Evolutionary conservation across 2,797 vertebrate species (phyloP).

Genomic region (Trichosurus vulpecula): DNA sequence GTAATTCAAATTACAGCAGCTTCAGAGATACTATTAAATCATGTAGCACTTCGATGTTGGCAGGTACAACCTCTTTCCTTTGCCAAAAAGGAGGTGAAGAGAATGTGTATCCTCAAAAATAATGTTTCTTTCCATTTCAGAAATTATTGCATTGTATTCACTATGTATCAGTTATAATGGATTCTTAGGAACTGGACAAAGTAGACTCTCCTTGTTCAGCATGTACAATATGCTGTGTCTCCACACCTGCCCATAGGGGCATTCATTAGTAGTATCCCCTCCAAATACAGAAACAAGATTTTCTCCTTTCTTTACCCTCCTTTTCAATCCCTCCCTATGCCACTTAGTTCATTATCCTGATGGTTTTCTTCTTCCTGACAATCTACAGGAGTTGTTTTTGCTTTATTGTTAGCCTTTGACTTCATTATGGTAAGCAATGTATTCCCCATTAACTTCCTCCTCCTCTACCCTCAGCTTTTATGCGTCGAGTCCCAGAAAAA

Average conservation of each 20-base stretch:
- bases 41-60: not conserved
- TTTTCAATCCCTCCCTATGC: not conserved
- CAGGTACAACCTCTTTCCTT: conserved; percentile 14
- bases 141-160: conserved; percentile 25
- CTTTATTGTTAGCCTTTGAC: not conserved
- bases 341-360: not conserved
- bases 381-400: not conserved
- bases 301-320: not conserved
- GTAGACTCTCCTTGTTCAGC: not conserved
- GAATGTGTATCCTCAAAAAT: not conserved
- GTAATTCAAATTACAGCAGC: conserved; percentile 39
- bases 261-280: not conserved
- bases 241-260: not conserved
- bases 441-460: not conserved
- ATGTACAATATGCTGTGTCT: not conserved
- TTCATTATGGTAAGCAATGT: not conserved
- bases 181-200: not conserved
- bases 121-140: conserved; percentile 22
- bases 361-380: not conserved
- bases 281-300: not conserved
- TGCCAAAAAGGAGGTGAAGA: conserved; percentile 29
- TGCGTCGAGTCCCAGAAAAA: not conserved
- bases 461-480: not conserved
- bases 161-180: not conserved
- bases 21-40: conserved; percentile 36